Conservation (phyloP, 2,797 vertebrate species). For the Rhadinocentrus ornatus region DNA sequence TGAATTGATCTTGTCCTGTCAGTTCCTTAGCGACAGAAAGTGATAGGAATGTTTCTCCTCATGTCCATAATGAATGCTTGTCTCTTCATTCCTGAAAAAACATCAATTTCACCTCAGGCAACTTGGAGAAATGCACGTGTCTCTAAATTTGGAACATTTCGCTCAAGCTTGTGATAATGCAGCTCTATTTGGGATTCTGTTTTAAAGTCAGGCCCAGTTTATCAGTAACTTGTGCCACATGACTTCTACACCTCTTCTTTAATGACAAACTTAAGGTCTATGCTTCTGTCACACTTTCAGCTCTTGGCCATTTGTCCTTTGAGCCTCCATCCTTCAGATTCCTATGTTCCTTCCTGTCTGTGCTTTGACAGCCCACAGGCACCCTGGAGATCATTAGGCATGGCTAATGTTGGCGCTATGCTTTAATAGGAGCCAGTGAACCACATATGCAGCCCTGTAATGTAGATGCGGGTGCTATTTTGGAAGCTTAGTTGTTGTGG, state of each 20-base stretch:
- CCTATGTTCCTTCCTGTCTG: slow-evolving; percentile 17
- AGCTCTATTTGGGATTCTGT: slow-evolving; percentile 40
- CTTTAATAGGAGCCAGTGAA: slow-evolving; percentile 24
- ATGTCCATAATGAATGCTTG: too few relatives aligned
- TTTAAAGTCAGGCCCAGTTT: slow-evolving; percentile 63
- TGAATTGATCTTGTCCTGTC: background rate
- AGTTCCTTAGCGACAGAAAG: too few relatives aligned
- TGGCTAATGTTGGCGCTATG: slow-evolving; percentile 28
- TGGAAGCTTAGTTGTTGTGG: slow-evolving; percentile 40
- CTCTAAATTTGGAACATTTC: background rate
- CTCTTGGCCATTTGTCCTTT: slow-evolving; percentile 28
- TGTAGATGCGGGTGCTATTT: slow-evolving; percentile 50
- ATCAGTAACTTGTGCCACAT: slow-evolving; percentile 22
- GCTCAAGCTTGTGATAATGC: slow-evolving; percentile 28
- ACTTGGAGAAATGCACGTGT: slow-evolving; percentile 1
- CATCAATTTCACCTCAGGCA: slow-evolving; percentile 5
- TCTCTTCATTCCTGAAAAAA: background rate
- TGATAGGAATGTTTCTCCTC: too few relatives aligned
- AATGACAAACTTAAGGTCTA: background rate
- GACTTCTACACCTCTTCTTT: background rate
- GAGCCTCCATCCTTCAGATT: slow-evolving; percentile 20
- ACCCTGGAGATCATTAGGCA: slow-evolving; percentile 36
- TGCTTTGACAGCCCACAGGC: slow-evolving; percentile 25
- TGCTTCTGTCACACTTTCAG: slow-evolving; percentile 7
- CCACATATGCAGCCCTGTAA: slow-evolving; percentile 24